Conservation (phyloP, 2,888 invertebrate species). For the Dinocampus coccinellae region DNA sequence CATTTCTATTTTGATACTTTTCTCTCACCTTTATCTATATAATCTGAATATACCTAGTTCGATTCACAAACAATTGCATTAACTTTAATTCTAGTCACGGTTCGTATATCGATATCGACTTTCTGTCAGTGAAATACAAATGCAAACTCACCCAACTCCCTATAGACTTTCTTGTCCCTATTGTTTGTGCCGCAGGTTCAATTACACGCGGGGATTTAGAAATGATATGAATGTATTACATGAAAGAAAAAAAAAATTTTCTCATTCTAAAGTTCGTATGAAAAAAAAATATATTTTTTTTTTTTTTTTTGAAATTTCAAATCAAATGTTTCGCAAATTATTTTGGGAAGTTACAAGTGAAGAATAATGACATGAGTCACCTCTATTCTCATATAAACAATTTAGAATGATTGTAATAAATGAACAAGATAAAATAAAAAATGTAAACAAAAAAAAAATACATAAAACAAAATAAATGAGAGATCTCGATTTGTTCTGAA, state of each 20-base stretch:
- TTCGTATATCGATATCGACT: constrained; percentile 53
- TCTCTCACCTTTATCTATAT: background rate
- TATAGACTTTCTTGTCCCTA: background rate
- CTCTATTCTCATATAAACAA: background rate
- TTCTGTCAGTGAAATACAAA: constrained; percentile 29
- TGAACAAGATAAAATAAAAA: background rate
- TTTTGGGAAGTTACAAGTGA: background rate
- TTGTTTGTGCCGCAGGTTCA: background rate
- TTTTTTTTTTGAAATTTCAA: background rate
- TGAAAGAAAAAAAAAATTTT: too few species aligned
- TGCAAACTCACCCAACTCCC: background rate
- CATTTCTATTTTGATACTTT: too few species aligned
- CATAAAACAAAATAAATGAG: background rate
- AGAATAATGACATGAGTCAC: background rate
- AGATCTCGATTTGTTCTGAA: background rate
- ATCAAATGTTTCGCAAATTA: background rate
- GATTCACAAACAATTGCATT: constrained; percentile 51
- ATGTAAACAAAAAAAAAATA: constrained; percentile 1
- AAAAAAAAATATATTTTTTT: background rate
- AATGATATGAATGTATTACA: background rate
- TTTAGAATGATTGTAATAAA: constrained; percentile 6
- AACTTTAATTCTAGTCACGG: constrained; percentile 56
- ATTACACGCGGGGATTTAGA: background rate
- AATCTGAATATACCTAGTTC: constrained; percentile 16
- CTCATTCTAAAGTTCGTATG: background rate